Conservation (phyloP, 2,113 vertebrate species). For the Microtus oregoni region DNA sequence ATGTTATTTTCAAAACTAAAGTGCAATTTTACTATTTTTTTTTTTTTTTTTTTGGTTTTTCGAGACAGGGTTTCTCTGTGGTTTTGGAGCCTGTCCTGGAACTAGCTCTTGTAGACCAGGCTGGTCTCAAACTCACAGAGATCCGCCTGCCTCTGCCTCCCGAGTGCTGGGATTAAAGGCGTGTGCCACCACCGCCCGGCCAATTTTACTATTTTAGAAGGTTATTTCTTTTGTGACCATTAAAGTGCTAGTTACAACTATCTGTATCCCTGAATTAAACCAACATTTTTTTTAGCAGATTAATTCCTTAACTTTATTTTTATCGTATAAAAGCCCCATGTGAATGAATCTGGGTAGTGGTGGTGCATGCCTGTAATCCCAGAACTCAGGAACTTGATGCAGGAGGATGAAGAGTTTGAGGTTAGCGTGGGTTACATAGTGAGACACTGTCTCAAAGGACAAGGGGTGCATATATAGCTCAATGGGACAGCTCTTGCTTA, state of each 20-base stretch:
- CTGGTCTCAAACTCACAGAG: too few relatives aligned
- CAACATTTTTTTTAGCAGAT: not conserved
- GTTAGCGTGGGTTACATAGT: not conserved
- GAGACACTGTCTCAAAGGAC: not conserved
- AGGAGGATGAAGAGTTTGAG: not conserved
- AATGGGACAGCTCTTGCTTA: not conserved
- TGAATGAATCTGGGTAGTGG: not conserved
- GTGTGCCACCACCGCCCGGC: too few relatives aligned
- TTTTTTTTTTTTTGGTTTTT: too few relatives aligned
- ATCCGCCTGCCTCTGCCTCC: too few relatives aligned
- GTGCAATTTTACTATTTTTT: not conserved
- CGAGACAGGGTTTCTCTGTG: too few relatives aligned
- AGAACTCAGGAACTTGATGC: not conserved
- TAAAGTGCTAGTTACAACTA: not conserved
- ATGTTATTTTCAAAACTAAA: conserved; percentile 48
- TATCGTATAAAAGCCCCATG: not conserved
- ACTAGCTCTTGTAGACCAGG: too few relatives aligned
- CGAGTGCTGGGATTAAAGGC: too few relatives aligned
- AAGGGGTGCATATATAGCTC: not conserved
- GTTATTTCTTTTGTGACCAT: not conserved
- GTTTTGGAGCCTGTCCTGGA: too few relatives aligned
- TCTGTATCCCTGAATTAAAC: not conserved
- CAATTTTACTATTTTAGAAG: not conserved
- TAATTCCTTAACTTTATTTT: not conserved
- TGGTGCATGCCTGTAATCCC: not conserved